Evolutionary conservation across 2,888 invertebrate species (phyloP), one percentile per base, ranked within the genome.

Genomic region (Orchestes rusci): DNA sequence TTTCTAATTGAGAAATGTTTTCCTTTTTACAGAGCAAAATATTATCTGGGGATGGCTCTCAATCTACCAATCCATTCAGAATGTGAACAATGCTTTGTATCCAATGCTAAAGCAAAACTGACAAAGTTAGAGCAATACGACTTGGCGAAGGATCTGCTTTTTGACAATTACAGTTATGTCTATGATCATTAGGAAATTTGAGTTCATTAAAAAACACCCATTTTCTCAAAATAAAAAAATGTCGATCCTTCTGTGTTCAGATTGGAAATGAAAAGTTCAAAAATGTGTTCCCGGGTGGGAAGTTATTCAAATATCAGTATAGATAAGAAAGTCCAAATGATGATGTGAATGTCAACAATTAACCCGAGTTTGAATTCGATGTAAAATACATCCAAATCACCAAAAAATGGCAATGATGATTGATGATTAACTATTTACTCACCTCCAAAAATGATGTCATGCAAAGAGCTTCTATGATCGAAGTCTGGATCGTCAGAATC

Each of bases 401-500:
- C 15, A 13, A 10, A 31, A 31, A 2, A 31, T 12, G 12, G 15
- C 4, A 10, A 2, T 31, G n/a, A 31, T 31, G 31, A 31, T 31
- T 12, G n/a, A 12, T 12, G 2, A 31, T 2, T n/a, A n/a, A n/a
- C n/a, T n/a, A n/a, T n/a, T 12, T 37, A 53, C 60, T 53, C 52
- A 61, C 61, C 52, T 53, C 41, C 49, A 42, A 58, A 57, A 10
- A 60, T 33, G 8, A 60, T 51, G 18, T 56, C 56, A 39, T 60
- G 50, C 5, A 52, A 43, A 2, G 50, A 43, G 10, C 53, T 36
- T 12, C 44, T 48, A 43, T 59, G 53, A 39, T 60, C 59, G 48
- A 68, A 68, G 56, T 67, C 67, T 18, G 67, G 66, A 56, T 67
- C 67, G 50, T 67, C 66, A n/a, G 59, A 58, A 51, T 68, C 67